These are phyloP conservation scores for Pelusios castaneus DNA, from an alignment of 2,113 vertebrate species.

Conservation along the genomic window DNA sequence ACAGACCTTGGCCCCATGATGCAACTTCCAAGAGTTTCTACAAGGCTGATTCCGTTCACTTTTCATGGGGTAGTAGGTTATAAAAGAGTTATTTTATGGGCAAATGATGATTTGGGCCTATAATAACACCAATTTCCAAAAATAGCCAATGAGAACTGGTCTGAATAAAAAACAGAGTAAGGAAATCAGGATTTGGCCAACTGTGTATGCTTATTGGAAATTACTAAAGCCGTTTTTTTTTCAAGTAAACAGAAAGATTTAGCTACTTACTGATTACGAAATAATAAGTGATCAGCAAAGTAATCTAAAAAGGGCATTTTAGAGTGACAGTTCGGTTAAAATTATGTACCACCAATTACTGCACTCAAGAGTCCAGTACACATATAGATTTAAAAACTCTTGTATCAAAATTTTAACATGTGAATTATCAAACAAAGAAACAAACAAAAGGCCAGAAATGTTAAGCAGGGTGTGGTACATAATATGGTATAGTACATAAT, in stretches of 20 bases:
- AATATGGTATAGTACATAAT: too few relatives aligned
- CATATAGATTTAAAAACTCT: background rate
- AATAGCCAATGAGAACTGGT: background rate
- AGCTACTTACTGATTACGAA: background rate
- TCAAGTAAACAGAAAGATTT: background rate
- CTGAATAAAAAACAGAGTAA: too few relatives aligned
- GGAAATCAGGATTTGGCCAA: background rate
- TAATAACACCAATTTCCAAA: background rate
- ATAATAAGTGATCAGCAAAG: constrained; percentile 7
- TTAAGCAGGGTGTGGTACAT: background rate
- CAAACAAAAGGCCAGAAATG: background rate
- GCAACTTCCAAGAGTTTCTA: background rate
- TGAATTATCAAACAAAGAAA: background rate
- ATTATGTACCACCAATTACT: constrained; percentile 19
- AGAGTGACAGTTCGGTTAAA: constrained; percentile 67
- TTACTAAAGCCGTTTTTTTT: background rate
- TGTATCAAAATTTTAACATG: background rate
- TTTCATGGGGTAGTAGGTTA: background rate
- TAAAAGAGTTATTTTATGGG: background rate
- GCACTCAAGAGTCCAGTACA: constrained; percentile 22
- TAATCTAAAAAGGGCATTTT: background rate
- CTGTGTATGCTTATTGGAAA: background rate
- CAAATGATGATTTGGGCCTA: background rate
- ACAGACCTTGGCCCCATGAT: background rate
- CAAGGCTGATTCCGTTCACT: background rate